Base-by-base conservation (phyloP, 2,888 invertebrate genomes). In the Ophraella communa region DNA sequence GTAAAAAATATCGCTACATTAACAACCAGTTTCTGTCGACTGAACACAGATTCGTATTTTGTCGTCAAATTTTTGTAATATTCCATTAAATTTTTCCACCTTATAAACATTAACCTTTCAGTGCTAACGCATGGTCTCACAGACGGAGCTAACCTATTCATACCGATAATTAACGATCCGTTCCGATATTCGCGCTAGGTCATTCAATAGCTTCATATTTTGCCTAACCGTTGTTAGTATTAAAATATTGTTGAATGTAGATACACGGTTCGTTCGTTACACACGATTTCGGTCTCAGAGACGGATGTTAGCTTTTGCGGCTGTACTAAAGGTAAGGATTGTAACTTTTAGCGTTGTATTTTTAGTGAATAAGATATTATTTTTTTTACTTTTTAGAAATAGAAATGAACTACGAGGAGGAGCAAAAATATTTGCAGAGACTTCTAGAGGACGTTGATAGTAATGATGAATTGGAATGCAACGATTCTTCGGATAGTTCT, bases 401-500 rank as follows among this genome's bases (percentile, higher is more conserved):
- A 27, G 27, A 27, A 27, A 27, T 27, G 27, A 27, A 27, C 27
- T 11, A 33, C 33, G 10, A 33, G 11, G 33, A 33, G 5, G 33
- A 33, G 33, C 33, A 24, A 58, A 49, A 53, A 52, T 53, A 53
- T 33, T 53, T 53, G 53, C 53, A 53, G 53, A 35, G 21, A 53
- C 33, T 52, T 35, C 11, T 17, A 53, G 33, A 35, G 14, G 35
- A 53, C 18, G 53, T 53, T 35, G 17, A 24, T 3, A 30, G 52
- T 33, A 18, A 52, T 52, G 14, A 52, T 52, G n/a, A 33, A 52
- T 52, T 24, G 33, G 14, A 52, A 52, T 24, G 18, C 52, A 30
- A 52, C 18, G 52, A 52, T 17, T 52, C 33, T 52, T 27, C 17
- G 33, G 18, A 53, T 20, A 33, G n/a, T n/a, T n/a, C n/a, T n/a